phyloP scores from a whole-genome alignment of 2,797 vertebrate species.

The Eremophila alpestris region DNA sequence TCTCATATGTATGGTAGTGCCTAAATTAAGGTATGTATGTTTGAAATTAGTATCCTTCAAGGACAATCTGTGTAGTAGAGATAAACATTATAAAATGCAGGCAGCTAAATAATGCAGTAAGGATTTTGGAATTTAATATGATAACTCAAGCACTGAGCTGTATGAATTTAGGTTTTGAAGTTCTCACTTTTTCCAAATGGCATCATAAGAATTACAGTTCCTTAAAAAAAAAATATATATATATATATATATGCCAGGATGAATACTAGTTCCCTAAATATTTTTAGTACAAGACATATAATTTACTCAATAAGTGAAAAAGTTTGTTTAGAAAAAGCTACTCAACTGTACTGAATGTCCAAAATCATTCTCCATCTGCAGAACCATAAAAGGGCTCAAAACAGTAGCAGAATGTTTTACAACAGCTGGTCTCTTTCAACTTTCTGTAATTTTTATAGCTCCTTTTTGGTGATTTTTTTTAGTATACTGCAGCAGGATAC shows the following conservation, averaged over 20 bases:
- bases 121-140: constrained; percentile 33
- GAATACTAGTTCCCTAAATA: constrained; percentile 35
- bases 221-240: background rate
- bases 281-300: constrained; percentile 41
- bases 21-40: constrained; percentile 31
- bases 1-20: background rate
- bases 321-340: constrained; percentile 59
- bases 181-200: background rate
- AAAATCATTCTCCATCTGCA: constrained; percentile 55
- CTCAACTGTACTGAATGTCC: constrained; percentile 20
- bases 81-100: constrained; percentile 46
- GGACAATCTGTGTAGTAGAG: constrained; percentile 40
- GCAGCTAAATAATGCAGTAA: constrained; percentile 48
- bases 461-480: constrained; percentile 4
- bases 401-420: constrained; percentile 50
- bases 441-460: constrained; percentile 27
- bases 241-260: background rate
- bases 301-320: constrained; percentile 41
- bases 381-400: constrained; percentile 66
- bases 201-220: background rate
- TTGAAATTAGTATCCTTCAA: constrained; percentile 49
- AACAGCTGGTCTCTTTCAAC: constrained; percentile 63
- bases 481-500: background rate
- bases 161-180: background rate
- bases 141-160: background rate